Base-by-base conservation (phyloP, 2,113 vertebrate genomes). In the Morone saxatilis region DNA sequence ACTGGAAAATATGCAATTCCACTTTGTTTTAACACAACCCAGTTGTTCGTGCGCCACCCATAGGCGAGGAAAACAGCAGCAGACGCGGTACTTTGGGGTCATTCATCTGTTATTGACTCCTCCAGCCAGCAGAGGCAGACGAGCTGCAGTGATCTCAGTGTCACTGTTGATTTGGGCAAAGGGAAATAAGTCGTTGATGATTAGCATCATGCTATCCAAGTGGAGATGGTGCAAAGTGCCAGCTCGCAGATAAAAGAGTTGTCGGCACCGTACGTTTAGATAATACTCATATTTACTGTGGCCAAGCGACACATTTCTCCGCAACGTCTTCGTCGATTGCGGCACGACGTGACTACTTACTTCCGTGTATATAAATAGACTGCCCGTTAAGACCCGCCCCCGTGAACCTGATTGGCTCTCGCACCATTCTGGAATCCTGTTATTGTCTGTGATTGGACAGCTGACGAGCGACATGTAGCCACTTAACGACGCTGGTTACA, bases 81-180 rank as follows among this genome's bases (percentile, higher is more conserved):
- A 61, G 10, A 11, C 25, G 43, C 4, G 6, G 9, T 9, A 0
- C 6, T 10, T 25, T 11, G 9, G 2, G 38, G 16, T 5, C 41
- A 10, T 6, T 20, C 41, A 8, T 31, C 43, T 2, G 25, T 43
- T 17, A 20, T 65, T 14, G 31, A 1, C 45, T 68, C 72, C 59
- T 85, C 88, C 86, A 3, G 1, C 88, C 91, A 90, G 60, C 25
- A 82, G 92, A 53, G 89, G 87, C 86, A 63, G 22, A 2, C 48
- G 10, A 67, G 65, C 20, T 11, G 12, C 36, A 8, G 0, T 5
- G 0, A 45, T 12, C 13, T 60, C 56, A 8, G 10, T 13, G 2
- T 36, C 19, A 47, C 5, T 2, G 38, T 47, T 20, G 1, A 17
- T 3, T 45, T 22, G 1, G 2, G 4, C 1, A 31, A 36, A 43